These are phyloP conservation scores for Andrena minutula DNA, from an alignment of 2,888 invertebrate genomes.

Conservation along the genomic window DNA sequence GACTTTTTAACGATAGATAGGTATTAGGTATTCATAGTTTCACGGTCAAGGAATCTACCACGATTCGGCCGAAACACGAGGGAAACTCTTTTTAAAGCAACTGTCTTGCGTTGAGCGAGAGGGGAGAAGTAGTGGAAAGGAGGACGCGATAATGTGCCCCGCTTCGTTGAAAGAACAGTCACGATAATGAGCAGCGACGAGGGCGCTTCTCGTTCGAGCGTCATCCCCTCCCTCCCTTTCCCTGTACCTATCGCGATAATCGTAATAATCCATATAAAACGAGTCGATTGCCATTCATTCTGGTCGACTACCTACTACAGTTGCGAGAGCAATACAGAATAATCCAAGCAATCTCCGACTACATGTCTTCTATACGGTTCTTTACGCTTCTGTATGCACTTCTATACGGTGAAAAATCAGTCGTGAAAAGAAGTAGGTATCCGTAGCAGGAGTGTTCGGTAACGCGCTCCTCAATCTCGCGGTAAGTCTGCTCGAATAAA, in stretches of 20 bases:
- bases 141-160: too few species aligned
- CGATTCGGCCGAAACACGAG: constrained; percentile 21
- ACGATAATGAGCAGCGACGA: background rate
- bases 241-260: background rate
- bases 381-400: background rate
- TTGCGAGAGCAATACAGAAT: background rate
- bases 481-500: constrained; percentile 33
- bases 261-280: constrained; percentile 3
- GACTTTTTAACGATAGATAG: constrained; percentile 56
- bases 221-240: too few species aligned
- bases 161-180: background rate
- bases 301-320: background rate
- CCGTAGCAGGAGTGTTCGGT: constrained; percentile 7
- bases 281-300: background rate
- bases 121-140: too few species aligned
- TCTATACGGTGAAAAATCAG: background rate
- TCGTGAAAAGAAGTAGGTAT: background rate
- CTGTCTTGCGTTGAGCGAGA: too few species aligned
- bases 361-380: too few species aligned
- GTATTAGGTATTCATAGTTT: constrained; percentile 41
- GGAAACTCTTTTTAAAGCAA: background rate
- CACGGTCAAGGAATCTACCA: constrained; percentile 46
- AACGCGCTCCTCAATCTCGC: constrained; percentile 27
- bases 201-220: background rate
- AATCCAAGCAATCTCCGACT: background rate